These are phyloP conservation scores for Brachionus asplanchnoidis DNA, from an alignment of 1,140 invertebrate species.

Conservation along the genomic window DNA sequence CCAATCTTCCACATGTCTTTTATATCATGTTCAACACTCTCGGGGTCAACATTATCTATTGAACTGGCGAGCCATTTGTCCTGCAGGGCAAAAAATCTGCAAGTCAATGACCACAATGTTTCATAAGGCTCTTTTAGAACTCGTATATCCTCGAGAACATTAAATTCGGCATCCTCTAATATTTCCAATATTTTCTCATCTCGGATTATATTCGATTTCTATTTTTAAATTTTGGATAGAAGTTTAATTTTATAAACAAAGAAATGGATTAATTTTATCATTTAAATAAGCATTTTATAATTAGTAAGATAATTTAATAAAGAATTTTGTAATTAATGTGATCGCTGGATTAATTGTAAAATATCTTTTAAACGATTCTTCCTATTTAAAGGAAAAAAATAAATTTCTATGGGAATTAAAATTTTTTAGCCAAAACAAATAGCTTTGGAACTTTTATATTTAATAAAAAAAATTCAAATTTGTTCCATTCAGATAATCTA, in stretches of 20 bases:
- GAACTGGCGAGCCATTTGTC: conserved; percentile 64
- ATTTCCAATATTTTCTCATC: conserved; percentile 59
- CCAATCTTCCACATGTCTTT: conserved; percentile 56
- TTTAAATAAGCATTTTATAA: too few relatives aligned
- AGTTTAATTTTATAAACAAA: neutral
- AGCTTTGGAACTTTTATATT: too few relatives aligned
- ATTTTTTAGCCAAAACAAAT: too few relatives aligned
- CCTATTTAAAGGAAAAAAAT: too few relatives aligned
- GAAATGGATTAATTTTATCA: conserved; percentile 59
- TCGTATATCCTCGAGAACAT: conserved; percentile 74
- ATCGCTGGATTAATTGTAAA: too few relatives aligned
- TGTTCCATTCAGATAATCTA: too few relatives aligned
- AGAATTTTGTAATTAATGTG: too few relatives aligned
- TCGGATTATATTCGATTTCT: conserved; percentile 65
- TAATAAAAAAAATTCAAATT: too few relatives aligned
- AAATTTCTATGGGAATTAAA: too few relatives aligned
- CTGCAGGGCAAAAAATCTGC: conserved; percentile 76
- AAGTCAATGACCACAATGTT: conserved; percentile 81
- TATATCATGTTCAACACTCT: conserved; percentile 67
- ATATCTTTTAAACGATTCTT: too few relatives aligned
- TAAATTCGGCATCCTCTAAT: conserved; percentile 73
- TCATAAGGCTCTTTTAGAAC: conserved; percentile 77
- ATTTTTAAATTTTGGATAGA: neutral
- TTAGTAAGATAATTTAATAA: too few relatives aligned
- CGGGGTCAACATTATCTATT: conserved; percentile 73